phyloP scores from a whole-genome alignment of 2,113 vertebrate species.

The Rhynchopsitta pachyrhyncha region DNA sequence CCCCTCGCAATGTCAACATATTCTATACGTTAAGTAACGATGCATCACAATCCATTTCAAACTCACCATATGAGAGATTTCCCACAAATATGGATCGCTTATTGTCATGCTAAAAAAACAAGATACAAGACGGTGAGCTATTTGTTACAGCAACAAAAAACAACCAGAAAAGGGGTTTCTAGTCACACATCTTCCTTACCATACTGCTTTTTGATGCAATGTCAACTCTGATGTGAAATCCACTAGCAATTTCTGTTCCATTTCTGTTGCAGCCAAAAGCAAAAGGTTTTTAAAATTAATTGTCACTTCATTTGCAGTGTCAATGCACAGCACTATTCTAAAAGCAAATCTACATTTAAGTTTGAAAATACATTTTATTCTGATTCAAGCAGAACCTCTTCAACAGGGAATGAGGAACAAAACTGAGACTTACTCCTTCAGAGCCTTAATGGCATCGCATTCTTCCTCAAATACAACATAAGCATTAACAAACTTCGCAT shows the following conservation, averaged over 20 bases:
- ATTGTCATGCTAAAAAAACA: constrained; percentile 82
- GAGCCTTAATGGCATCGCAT: constrained; percentile 73
- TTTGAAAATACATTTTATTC: not conserved
- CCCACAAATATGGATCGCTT: constrained; percentile 91
- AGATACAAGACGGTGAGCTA: not conserved
- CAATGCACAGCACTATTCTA: not conserved
- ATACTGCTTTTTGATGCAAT: constrained; percentile 68
- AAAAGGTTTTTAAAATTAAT: not conserved
- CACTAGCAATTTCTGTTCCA: constrained; percentile 83
- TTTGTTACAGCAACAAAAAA: not conserved
- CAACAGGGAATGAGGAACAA: not conserved
- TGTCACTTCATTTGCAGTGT: not conserved
- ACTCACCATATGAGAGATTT: constrained; percentile 93
- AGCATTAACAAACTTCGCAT: constrained; percentile 86
- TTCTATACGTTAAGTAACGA: not conserved
- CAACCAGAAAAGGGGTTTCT: not conserved
- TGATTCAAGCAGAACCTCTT: not conserved
- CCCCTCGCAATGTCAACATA: not conserved
- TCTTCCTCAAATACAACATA: constrained; percentile 92
- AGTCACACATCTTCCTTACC: constrained; percentile 66
- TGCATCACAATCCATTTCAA: not conserved
- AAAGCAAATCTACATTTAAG: not conserved
- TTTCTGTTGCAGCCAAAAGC: constrained; percentile 77
- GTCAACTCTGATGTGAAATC: constrained; percentile 89
- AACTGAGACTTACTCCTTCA: constrained; percentile 78